phyloP scores from a whole-genome alignment of 1,140 invertebrate species.

The Caenorhabditis latens region DNA sequence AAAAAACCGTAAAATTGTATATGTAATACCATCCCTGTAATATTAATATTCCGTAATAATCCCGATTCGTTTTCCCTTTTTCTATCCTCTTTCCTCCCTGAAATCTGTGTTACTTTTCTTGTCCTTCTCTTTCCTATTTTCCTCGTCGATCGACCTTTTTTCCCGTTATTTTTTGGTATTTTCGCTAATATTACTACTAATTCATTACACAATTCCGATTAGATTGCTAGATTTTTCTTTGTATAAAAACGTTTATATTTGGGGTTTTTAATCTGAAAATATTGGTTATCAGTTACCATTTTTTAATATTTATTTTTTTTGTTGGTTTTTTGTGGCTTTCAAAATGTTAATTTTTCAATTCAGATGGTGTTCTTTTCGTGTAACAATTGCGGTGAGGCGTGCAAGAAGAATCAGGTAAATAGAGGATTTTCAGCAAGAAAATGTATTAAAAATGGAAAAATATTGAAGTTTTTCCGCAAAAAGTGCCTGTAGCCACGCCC shows the following conservation, averaged over 20 bases:
- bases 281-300: background rate
- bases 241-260: background rate
- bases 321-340: slow-evolving; percentile 13
- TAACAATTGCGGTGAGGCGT: slow-evolving; percentile 87
- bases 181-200: no score
- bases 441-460: background rate
- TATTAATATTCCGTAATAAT: background rate
- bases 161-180: no score
- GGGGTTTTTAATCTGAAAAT: background rate
- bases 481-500: no score
- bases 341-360: slow-evolving; percentile 6
- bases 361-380: slow-evolving; percentile 93
- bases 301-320: slow-evolving; percentile 29
- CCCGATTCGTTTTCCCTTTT: background rate
- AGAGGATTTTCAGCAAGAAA: no score
- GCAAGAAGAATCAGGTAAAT: slow-evolving; percentile 86
- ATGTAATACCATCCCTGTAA: background rate
- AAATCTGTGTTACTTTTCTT: slow-evolving; percentile 13
- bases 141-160: no score
- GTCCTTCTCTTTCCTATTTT: background rate
- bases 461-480: background rate
- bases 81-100: background rate
- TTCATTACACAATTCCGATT: no score
- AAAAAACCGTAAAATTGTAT: no score
- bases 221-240: background rate